A percentile compares a stretch with the other conserved stretches of the same genome.
phyloP scores from a whole-genome alignment of 1,140 invertebrate genomes.

The Penaeus chinensis region DNA sequence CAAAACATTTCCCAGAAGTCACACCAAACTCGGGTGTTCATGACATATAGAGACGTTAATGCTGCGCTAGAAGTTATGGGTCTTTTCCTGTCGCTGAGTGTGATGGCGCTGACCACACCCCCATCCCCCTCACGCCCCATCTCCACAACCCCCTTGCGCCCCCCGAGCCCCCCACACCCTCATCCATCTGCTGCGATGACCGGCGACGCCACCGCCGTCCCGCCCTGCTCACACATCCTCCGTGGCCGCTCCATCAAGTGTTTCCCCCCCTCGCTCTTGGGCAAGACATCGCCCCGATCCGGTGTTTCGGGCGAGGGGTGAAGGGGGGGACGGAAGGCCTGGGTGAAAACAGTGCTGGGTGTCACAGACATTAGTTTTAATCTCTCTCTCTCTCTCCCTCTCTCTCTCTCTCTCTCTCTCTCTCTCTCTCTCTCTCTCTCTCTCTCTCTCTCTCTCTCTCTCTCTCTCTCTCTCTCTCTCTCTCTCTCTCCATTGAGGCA shows the following conservation, averaged over 20 bases:
- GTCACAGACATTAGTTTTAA: too few species aligned
- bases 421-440: background rate
- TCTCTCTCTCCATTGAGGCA: background rate
- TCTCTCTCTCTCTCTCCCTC: background rate
- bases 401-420: constrained; percentile 24
- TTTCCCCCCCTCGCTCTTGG: background rate
- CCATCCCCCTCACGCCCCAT: background rate
- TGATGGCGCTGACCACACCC: constrained; percentile 12
- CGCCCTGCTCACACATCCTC: background rate
- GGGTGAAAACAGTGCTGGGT: too few species aligned
- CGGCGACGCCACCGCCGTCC: background rate
- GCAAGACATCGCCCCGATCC: background rate
- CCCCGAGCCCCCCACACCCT: background rate
- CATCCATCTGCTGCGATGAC: constrained; percentile 13
- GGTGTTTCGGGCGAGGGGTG: too few species aligned
- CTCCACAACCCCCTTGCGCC: background rate
- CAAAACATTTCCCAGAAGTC: too few species aligned
- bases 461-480: background rate
- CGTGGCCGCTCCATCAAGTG: background rate
- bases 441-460: constrained; percentile 19
- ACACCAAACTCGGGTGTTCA: background rate
- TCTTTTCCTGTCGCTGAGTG: constrained; percentile 34
- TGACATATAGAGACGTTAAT: constrained; percentile 40
- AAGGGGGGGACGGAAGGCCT: too few species aligned
- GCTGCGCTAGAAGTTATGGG: constrained; percentile 27